A percentile compares a stretch with the other conserved stretches of the same genome.
phyloP scores from a whole-genome alignment of 2,888 invertebrate species.

The Hirtodrosophila cameraria region DNA sequence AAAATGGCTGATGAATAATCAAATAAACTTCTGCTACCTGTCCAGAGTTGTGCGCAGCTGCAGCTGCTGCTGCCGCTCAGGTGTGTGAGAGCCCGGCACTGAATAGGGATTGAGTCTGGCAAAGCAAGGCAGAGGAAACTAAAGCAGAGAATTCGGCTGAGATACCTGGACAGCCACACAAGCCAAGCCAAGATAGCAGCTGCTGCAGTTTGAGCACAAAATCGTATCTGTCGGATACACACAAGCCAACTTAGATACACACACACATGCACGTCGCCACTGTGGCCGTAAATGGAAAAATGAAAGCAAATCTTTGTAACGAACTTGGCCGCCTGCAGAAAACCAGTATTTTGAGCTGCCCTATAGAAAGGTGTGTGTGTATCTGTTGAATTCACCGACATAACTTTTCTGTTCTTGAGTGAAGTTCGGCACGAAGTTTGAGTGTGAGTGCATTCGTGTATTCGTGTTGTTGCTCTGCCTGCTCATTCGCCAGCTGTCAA shows the following conservation, averaged over 20 bases:
- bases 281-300: conserved; percentile 71
- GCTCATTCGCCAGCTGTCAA: conserved; percentile 51
- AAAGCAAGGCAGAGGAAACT: conserved; percentile 23
- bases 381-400: conserved; percentile 57
- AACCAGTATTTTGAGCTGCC: conserved; percentile 71
- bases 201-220: conserved; percentile 22
- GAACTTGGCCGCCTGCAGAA: conserved; percentile 59
- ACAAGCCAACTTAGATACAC: conserved; percentile 5
- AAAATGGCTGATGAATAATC: conserved; percentile 75
- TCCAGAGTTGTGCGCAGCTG: conserved; percentile 61
- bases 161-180: conserved; percentile 49
- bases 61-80: conserved; percentile 55
- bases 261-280: conserved; percentile 21
- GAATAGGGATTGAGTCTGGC: conserved; percentile 31
- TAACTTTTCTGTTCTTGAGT: conserved; percentile 41
- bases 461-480: conserved; percentile 3
- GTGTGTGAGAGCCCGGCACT: conserved; percentile 42
- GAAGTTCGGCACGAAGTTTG: conserved; percentile 27
- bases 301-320: conserved; percentile 77
- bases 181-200: conserved; percentile 15
- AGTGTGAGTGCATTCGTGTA: conserved; percentile 22
- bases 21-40: conserved; percentile 74
- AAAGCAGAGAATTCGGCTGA: conserved; percentile 47
- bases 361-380: conserved; percentile 55
- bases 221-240: conserved; percentile 33